Evolutionary conservation across 2,113 vertebrate genomes (phyloP), one percentile per base, ranked within the genome.

Genomic region (Mohoua ochrocephala): DNA sequence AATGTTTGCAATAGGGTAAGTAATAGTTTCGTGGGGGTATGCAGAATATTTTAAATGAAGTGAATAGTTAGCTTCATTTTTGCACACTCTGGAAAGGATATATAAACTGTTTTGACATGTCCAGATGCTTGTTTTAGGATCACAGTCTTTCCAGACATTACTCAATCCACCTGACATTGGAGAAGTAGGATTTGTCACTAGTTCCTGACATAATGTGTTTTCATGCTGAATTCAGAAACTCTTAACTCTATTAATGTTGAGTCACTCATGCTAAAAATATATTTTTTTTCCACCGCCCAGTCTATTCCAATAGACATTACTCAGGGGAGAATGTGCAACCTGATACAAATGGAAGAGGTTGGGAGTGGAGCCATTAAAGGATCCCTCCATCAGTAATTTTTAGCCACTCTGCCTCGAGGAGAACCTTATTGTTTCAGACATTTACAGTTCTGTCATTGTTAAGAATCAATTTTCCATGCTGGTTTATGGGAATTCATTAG

Each of bases 61-160:
- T 50, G 28, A 91, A 78, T 47, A 77, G 47, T 80, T 88, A 91
- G 70, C 30, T 95, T 93, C 10, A 75, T 84, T 96, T 94, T 81
- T 96, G 33, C 35, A 88, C 35, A 42, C 28, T 47, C 59, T 92
- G 79, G 83, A 92, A 94, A 89, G 54, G 33, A 60, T 75, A 88
- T 96, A 93, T 90, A 96, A 96, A 85, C 41, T 92, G 64, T 92
- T 93, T 90, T 94, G 95, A 95, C 95, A 81, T 64, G 75, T 88
- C 83, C 92, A 96, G 87, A 92, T 24, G 3, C 79, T 88, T 20
- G 2, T 78, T 95, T 96, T 88, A 85, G 87, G 83, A 78, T 85
- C 64, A 63, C 37, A 64, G 82, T 93, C 79, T 90, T 97, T 97
- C 95, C 93, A 97, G 95, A 96, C 93, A 80, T 97, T 93, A 96